Conservation (phyloP, 2,113 vertebrate genomes). For the Vireo altiloquus region DNA sequence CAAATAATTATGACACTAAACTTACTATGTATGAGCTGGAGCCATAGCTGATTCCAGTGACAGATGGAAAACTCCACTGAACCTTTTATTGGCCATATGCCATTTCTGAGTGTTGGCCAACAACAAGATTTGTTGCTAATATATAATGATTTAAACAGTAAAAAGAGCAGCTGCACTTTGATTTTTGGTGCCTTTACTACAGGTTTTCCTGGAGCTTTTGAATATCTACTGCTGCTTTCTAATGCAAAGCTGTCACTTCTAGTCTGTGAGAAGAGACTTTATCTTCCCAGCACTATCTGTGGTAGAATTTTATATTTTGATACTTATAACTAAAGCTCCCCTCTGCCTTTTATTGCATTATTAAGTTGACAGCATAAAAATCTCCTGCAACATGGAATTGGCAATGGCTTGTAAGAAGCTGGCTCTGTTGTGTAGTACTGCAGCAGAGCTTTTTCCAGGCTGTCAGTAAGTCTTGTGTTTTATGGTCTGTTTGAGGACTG, state of each 20-base stretch:
- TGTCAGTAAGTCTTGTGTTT: neutral
- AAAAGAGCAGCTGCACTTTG: constrained; percentile 73
- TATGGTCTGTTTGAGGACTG: neutral
- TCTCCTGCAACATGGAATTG: neutral
- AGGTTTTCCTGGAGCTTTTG: constrained; percentile 41
- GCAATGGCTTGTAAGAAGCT: neutral
- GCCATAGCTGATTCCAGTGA: constrained; percentile 61
- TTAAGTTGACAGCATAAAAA: constrained; percentile 26
- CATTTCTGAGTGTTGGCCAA: constrained; percentile 74
- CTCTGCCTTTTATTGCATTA: constrained; percentile 47
- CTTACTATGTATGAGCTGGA: constrained; percentile 17
- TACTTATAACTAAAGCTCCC: constrained; percentile 28
- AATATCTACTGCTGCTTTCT: constrained; percentile 20
- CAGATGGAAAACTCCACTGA: constrained; percentile 76
- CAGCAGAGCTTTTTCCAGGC: neutral
- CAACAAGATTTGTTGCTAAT: constrained; percentile 74
- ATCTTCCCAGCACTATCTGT: neutral
- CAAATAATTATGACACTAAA: constrained; percentile 45
- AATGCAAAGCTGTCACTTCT: constrained; percentile 15
- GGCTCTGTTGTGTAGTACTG: neutral
- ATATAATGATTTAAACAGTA: constrained; percentile 76
- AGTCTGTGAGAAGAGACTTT: constrained; percentile 17
- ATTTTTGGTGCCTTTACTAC: constrained; percentile 58
- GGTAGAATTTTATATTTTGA: constrained; percentile 40
- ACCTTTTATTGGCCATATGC: constrained; percentile 76